Evolutionary conservation across 2,888 invertebrate genomes (phyloP), one percentile per base, ranked within the genome.

Genomic region (Petrophora chlorosata): DNA sequence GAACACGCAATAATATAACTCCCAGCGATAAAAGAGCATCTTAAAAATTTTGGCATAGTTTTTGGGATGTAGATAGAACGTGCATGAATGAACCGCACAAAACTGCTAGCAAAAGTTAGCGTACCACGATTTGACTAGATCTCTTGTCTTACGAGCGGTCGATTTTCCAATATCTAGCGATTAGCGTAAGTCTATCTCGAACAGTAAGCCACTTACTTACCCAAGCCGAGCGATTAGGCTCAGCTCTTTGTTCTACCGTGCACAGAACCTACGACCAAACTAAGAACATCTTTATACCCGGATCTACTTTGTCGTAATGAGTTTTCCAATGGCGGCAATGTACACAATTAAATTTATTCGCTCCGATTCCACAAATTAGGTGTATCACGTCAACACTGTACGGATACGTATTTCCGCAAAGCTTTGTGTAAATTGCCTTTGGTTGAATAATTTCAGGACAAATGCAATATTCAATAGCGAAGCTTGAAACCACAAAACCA

Each of bases 161-260:
- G 44, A 56, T 65, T 54, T 56, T 61, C 63, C 57, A 62, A 67
- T 68, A 67, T 60, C 59, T 50, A 47, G 60, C 49, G 59, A 67
- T 69, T 69, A 69, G 56, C 47, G 47, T 56, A 48, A 62, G 61
- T 59, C 59, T 58, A 62, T 61, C 58, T 57, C 16, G 53, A 62
- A 57, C 59, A 59, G 44, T 58, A 36, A 58, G 54, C 61, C 48
- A 56, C 53, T 48, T 46, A 56, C 53, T 48, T 59, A 56, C 59
- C 43, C 45, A 46, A 53, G 57, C 39, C 29, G 23, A 53, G 56
- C 55, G 48, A 57, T 65, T 64, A 61, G 43, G 36, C 10, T 51
- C 33, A 44, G 60, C 48, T 47, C 59, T 56, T 59, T 63, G 58
- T 65, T 65, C 56, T 16, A 15, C 13, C 38, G 38, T 48, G 47